phyloP scores from a whole-genome alignment of 2,113 vertebrate genomes.

The Scopus umbretta region DNA sequence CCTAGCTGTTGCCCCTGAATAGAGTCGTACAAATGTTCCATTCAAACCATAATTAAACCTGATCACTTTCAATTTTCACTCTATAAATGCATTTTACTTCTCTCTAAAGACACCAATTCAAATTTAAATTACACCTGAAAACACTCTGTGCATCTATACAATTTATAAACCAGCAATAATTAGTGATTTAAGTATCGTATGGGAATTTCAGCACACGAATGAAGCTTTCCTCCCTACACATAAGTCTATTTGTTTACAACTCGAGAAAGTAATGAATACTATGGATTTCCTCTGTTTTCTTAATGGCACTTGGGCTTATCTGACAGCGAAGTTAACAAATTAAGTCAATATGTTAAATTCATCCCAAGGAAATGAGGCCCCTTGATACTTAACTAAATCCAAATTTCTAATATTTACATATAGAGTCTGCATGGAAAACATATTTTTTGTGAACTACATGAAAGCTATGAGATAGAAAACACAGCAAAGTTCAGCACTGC shows the following conservation, averaged over 20 bases:
- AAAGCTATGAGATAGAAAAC: not conserved
- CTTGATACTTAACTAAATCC: not conserved
- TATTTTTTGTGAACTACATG: not conserved
- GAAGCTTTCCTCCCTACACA: not conserved
- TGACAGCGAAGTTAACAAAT: not conserved
- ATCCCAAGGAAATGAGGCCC: not conserved
- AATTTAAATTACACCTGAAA: conserved; percentile 18
- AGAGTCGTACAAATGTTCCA: not conserved
- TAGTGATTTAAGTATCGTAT: not conserved
- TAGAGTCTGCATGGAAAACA: accelerated
- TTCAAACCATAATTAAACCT: not conserved
- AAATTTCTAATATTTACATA: not conserved
- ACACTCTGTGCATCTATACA: not conserved
- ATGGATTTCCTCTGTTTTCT: not conserved
- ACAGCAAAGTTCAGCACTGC: not conserved
- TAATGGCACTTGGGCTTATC: not conserved
- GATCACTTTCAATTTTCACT: not conserved
- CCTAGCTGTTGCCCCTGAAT: not conserved
- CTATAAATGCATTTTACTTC: not conserved
- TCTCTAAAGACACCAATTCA: not conserved
- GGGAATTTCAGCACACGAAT: not conserved
- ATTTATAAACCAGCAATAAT: not conserved
- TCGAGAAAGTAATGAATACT: not conserved
- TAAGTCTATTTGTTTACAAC: not conserved
- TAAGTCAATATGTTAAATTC: not conserved